These are phyloP conservation scores for Palythoa caribaeorum DNA, from an alignment of 92 coral and sea anemone genomes.

Conservation along the genomic window DNA sequence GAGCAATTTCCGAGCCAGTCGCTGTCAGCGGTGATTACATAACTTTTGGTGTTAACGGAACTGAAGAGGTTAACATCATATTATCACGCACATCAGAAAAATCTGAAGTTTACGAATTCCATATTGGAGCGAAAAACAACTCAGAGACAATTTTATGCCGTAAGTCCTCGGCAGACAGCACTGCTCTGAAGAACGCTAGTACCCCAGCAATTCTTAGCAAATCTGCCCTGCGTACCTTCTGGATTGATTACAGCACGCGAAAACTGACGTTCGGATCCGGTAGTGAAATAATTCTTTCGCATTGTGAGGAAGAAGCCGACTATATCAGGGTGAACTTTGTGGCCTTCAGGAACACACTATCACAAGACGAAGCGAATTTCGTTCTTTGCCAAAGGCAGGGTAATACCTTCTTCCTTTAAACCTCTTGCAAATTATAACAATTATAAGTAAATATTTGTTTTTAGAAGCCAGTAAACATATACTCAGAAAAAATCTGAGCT, in stretches of 20 bases:
- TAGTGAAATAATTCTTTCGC: background rate
- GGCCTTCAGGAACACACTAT: background rate
- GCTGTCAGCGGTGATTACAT: background rate
- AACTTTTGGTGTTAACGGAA: background rate
- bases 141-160: conserved; percentile 4
- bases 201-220: background rate
- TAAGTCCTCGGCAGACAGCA: background rate
- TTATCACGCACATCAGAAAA: background rate
- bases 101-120: background rate
- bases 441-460: too few relatives aligned
- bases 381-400: conserved; percentile 25
- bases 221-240: background rate
- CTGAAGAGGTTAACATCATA: background rate
- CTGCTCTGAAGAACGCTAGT: background rate
- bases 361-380: background rate
- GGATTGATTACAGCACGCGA: conserved; percentile 32
- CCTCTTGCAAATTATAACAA: background rate
- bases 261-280: conserved; percentile 13
- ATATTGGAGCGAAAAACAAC: background rate
- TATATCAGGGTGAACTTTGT: background rate
- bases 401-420: background rate
- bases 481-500: too few relatives aligned
- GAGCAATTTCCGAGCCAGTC: background rate
- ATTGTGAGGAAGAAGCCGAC: background rate
- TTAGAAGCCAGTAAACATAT: too few relatives aligned